Evolutionary conservation across 2,113 vertebrate genomes (phyloP), one percentile per base, ranked within the genome.

Genomic region (Seriola rivoliana): DNA sequence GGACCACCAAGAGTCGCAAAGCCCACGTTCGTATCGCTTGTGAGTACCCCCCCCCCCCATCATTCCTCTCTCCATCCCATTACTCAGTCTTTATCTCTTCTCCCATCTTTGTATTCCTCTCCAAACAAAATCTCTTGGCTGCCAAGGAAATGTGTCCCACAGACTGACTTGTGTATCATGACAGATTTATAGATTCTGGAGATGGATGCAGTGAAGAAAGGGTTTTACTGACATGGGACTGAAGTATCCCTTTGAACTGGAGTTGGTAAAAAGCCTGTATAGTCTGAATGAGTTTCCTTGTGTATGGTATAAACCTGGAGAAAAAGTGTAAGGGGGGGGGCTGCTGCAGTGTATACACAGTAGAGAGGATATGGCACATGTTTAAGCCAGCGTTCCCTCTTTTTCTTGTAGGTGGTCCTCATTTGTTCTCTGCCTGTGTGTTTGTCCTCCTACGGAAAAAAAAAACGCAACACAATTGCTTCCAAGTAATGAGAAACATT

Each of bases 1-100:
- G 98, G 80, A 99, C 98, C 89, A 99, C 97, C 42, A 99, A 99
- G 94, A 99, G 98, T 93, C 96, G 98, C 21, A 99, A 98, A 87
- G 97, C 98, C 65, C 97, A 99, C 1, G 97, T 99, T 70, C 98
- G 98, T 85, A 99, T 99, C 0, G 98, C 98, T 67, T 99, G 98
- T 99, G 93, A 99, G 98, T 98, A 67, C 40, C 16, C 54, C 23
- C 40, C 40, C 3, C 48, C 46, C 21, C 64, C 42, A 72, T 54
- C 58, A 16, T 46, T 57, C 52, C n/a, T 25, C 42, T 66, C 80
- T 46, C 68, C 60, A 58, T 50, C 23, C 63, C 50, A 78, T 78
- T 59, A 48, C 67, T 82, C 71, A 38, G 40, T 38, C 84, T 78
- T 73, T 88, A 84, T 86, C 81, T 16, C 34, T 67, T 36, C 42